Base-by-base conservation (phyloP, 1,140 invertebrate species). In the Drosophila sucinea region DNA sequence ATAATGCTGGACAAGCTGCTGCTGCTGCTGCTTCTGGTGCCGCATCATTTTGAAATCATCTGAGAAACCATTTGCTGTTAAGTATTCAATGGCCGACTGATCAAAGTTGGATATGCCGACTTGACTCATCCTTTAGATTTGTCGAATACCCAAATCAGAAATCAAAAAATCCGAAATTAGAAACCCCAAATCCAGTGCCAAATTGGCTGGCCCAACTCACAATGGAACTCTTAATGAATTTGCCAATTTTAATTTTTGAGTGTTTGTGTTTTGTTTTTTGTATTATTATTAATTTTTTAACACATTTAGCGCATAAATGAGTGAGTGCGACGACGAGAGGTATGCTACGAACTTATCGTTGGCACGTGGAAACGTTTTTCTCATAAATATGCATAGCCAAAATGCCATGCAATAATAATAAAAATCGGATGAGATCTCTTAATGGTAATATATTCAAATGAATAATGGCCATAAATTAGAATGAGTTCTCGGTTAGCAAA, bases 281-380 rank as follows among this genome's bases (percentile, higher is more conserved):
- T 23, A 51, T 51, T 79, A 77, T 86, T 69, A 83, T 87, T 87
- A 82, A 86, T 87, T 87, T 60, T 76, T 69, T 79, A 87, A 79
- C 82, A 86, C 83, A 86, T 87, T 77, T 87, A 67, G 71, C 65
- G 71, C 79, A 74, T 82, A 78, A 81, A 66, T 75, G 58, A 75
- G 67, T 55, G 58, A 67, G 57, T 66, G 66, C 29, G 47, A 41
- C 29, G 75, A 33, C 66, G 33, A 38, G 1, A 23, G 17, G 5
- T 5, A 23, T 6, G 44, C 17, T 17, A 47, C 17, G 44, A 23
- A 64, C 70, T 77, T 79, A 85, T 80, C 32, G 60, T 5, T 47
- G 82, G 83, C 82, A 86, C 82, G 82, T 86, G 82, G 69, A 79
- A 71, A 51, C 61, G 27, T 84, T 82, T 76, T 76, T 76, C 71